Evolutionary conservation across 2,888 invertebrate genomes (phyloP).

Genomic region (Volucella inflata): DNA sequence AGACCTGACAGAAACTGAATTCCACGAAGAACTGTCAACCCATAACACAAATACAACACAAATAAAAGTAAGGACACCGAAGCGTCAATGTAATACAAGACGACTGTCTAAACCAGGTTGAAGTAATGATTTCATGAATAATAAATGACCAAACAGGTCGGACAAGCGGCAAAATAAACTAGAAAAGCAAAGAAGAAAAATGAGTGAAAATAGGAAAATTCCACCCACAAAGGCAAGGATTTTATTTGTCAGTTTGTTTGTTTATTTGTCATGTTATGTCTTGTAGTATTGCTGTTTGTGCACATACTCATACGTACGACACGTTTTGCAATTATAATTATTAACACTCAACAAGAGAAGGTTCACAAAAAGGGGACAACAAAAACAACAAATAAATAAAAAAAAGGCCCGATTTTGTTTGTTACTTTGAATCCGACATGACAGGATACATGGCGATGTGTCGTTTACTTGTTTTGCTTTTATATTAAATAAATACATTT

Average conservation of each 20-base stretch:
- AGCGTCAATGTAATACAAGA: conserved; percentile 44
- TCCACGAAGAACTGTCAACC: conserved; percentile 31
- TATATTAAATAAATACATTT: background rate
- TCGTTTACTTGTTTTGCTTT: conserved; percentile 23
- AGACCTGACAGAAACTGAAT: too few relatives aligned
- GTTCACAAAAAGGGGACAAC: background rate
- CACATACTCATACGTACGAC: conserved; percentile 37
- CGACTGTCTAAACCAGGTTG: conserved; percentile 75
- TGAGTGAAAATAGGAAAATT: background rate
- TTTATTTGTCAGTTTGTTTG: conserved; percentile 24
- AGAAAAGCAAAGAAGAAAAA: background rate
- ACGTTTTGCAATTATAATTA: conserved; percentile 69
- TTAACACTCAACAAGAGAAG: conserved; percentile 41
- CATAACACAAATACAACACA: conserved; percentile 3
- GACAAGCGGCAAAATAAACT: background rate
- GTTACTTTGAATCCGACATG: conserved; percentile 27
- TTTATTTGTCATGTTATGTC: conserved; percentile 46
- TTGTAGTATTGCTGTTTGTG: conserved; percentile 17
- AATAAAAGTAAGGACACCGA: conserved; percentile 38
- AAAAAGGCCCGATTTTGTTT: conserved; percentile 11
- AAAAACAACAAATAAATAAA: conserved; percentile 26
- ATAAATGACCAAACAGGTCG: conserved; percentile 77
- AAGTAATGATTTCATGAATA: conserved; percentile 82
- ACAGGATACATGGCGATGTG: conserved; percentile 35
- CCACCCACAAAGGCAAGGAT: conserved; percentile 49